Base-by-base conservation (phyloP, 2,797 vertebrate species). In the Micrastur ruficollis region DNA sequence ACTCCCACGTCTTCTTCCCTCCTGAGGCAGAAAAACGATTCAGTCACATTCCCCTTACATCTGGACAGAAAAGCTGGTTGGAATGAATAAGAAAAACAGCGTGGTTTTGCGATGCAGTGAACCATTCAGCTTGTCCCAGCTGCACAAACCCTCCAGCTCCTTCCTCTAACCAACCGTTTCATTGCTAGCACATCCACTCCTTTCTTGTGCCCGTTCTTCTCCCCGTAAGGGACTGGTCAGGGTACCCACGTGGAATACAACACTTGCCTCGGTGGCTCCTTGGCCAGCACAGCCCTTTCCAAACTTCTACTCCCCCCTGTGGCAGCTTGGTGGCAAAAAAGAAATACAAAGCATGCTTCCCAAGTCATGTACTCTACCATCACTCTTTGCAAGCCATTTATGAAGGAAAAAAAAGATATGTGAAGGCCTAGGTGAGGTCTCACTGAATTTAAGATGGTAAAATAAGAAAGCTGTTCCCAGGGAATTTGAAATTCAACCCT, bases 301-400 rank as follows among this genome's bases (percentile, higher is more conserved):
- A 97, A 97, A 97, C 88, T 91, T 95, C 86, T 95, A 91, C 96
- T 98, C 95, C 97, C 97, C 94, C 90, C 94, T 96, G 91, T 98
- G 97, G 97, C 89, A 97, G 97, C 79, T 56, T 81, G 66, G 94
- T 47, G 84, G 86, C 52, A 82, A 95, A 93, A 76, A 80, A 49
- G 11, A 34, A 95, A 79, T 11, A 56, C 7, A 81, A 93, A 79
- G 52, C 15, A 23, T 2, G 8, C 17, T 68, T 71, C 61, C 12
- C 17, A 74, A 87, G 42, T 32, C 40, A 22, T 6, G 23, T 63
- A 58, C n/a, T 26, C 20, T 22, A 46, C 56, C 1, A 3, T 72
- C 62, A 73, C 29, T 89, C 61, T 73, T 93, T 62, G 59, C 52
- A 96, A 91, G 75, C 22, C 53, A 65, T 66, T 91, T 70, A 83